Evolutionary conservation across 2,113 vertebrate genomes (phyloP), one percentile per base, ranked within the genome.

Genomic region (Dryoscopus gambensis): DNA sequence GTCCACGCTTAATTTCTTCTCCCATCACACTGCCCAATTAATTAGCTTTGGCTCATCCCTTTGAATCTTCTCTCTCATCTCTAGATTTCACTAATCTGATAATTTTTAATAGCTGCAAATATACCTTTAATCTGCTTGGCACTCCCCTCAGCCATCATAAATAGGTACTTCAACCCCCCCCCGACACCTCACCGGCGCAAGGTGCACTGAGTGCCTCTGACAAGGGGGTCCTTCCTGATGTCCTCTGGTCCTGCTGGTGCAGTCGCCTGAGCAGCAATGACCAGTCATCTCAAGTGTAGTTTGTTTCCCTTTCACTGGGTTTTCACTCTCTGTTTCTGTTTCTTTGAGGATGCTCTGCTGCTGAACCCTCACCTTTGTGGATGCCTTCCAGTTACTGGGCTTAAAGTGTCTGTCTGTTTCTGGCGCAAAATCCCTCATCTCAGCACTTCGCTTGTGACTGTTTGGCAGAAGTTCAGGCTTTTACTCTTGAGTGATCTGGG

Each of bases 1-100:
- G 85, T 86, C 90, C 90, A 87, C 2, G 9, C 90, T 94, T 95
- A 95, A 90, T 94, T 95, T 94, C 75, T 85, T 93, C 79, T 95
- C 88, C 83, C 92, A 74, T 83, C 95, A 84, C 0, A 1, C 44
- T 96, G 85, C 88, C 88, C 92, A 93, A 87, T 95, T 96, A 95
- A 96, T 94, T 95, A 91, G 89, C 40, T 93, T 37, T 93, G 85
- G 79, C 73, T 94, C 79, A 86, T 87, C 83, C 52, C 64, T 84
- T 83, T 86, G 83, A 86, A 88, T 52, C 73, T 86, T 53, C 71
- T 69, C 56, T 80, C 87, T 79, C 2, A 0, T 74, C 76, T 88
- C 82, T 40, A 69, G 59, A 74, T 86, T 84, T 90, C 47, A 78
- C 82, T 92, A 90, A 93, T 90, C 71, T 88, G 75, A 84, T 86